A percentile compares a stretch with the other conserved stretches of the same genome.
phyloP scores from a whole-genome alignment of 2,797 vertebrate genomes.

The Macropodus opercularis region DNA sequence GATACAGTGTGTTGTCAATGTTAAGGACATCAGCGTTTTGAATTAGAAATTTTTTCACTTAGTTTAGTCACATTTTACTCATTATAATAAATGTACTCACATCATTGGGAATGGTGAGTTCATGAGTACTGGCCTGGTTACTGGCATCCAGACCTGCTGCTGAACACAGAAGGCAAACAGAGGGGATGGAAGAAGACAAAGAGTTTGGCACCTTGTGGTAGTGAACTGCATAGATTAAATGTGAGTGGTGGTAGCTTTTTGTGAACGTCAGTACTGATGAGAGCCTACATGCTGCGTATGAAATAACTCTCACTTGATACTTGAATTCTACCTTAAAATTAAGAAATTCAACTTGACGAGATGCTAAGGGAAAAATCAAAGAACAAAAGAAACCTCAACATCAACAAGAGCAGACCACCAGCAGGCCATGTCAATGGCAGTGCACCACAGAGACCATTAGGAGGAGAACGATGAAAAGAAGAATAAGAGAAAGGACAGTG shows the following conservation, averaged over 20 bases:
- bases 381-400: constrained; percentile 74
- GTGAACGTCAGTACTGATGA: constrained; percentile 22
- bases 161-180: constrained; percentile 61
- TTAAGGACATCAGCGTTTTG: not conserved
- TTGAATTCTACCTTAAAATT: not conserved
- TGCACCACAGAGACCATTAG: constrained; percentile 70
- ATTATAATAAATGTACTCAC: constrained; percentile 84
- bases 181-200: constrained; percentile 58
- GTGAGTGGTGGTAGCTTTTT: constrained; percentile 20
- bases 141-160: constrained; percentile 96
- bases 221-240: constrained; percentile 34
- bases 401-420: constrained; percentile 82
- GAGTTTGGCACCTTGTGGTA: constrained; percentile 63
- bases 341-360: no score
- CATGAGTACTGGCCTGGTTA: constrained; percentile 98
- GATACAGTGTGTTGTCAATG: not conserved
- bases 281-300: constrained; percentile 14
- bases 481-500: constrained; percentile 64
- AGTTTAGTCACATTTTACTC: no score
- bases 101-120: constrained; percentile 99
- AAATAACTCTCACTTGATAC: constrained; percentile 1
- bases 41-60: not conserved
- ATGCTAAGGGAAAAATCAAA: constrained; percentile 41
- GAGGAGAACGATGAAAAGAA: constrained; percentile 69
- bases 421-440: constrained; percentile 79